These are phyloP conservation scores for Lepidotrigona ventralis DNA, from an alignment of 1,140 invertebrate species.

Conservation along the genomic window DNA sequence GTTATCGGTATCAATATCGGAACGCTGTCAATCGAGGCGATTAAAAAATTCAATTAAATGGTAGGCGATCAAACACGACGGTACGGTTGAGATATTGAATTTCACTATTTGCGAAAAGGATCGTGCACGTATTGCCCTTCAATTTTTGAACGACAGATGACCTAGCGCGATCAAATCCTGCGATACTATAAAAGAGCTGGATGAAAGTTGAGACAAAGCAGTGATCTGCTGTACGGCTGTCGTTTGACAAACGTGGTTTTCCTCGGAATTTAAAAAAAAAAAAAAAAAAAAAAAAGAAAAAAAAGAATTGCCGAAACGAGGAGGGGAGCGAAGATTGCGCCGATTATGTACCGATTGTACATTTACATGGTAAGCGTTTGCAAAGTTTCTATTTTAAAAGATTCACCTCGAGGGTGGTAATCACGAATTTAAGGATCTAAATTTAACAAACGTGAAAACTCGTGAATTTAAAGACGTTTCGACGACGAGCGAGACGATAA, in stretches of 20 bases:
- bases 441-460: neutral
- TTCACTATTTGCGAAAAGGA: conserved; percentile 38
- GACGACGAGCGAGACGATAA: too few relatives aligned
- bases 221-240: neutral
- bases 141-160: conserved; percentile 20
- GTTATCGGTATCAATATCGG: conserved; percentile 13
- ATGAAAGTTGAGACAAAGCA: neutral
- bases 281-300: too few relatives aligned
- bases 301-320: neutral
- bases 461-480: too few relatives aligned
- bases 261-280: neutral
- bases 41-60: conserved; percentile 54
- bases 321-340: neutral
- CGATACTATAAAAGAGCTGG: conserved; percentile 21
- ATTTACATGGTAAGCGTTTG: neutral
- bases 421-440: neutral
- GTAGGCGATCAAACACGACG: neutral
- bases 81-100: conserved; percentile 29
- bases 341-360: neutral
- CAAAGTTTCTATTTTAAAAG: neutral
- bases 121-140: conserved; percentile 37
- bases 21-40: conserved; percentile 24
- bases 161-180: neutral
- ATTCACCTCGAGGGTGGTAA: neutral
- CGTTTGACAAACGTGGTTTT: neutral